These are phyloP conservation scores for Incurvaria masculella DNA, from an alignment of 2,888 invertebrate genomes.

Conservation along the genomic window DNA sequence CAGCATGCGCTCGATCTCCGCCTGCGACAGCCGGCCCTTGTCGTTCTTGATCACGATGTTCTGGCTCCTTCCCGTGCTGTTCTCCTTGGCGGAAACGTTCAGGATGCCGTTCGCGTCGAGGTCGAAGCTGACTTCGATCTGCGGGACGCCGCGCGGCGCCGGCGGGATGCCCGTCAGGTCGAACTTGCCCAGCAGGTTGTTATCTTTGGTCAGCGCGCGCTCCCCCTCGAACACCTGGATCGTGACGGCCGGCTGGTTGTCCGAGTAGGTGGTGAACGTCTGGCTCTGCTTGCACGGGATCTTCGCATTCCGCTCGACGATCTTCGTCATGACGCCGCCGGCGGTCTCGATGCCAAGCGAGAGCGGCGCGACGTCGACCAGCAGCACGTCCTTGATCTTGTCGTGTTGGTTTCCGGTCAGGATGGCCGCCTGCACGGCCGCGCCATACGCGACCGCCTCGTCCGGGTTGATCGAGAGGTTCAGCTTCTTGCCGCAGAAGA, in stretches of 20 bases:
- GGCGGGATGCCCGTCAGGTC: slow-evolving; percentile 67
- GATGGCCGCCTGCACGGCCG: slow-evolving; percentile 72
- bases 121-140: slow-evolving; percentile 71
- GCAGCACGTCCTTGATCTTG: slow-evolving; percentile 66
- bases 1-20: slow-evolving; percentile 79
- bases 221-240: slow-evolving; percentile 75
- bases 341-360: slow-evolving; percentile 77
- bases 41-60: slow-evolving; percentile 82
- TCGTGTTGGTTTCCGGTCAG: slow-evolving; percentile 71
- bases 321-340: slow-evolving; percentile 74
- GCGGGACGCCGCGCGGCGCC: slow-evolving; percentile 65
- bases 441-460: slow-evolving; percentile 78
- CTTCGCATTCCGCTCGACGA: slow-evolving; percentile 67
- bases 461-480: slow-evolving; percentile 77
- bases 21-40: slow-evolving; percentile 74
- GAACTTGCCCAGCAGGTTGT: slow-evolving; percentile 64
- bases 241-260: slow-evolving; percentile 75
- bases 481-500: slow-evolving; percentile 69
- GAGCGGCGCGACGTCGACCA: slow-evolving; percentile 59
- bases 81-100: slow-evolving; percentile 78
- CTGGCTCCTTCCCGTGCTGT: slow-evolving; percentile 63
- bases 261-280: slow-evolving; percentile 75
- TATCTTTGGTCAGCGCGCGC: slow-evolving; percentile 77
- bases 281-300: slow-evolving; percentile 71
- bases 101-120: slow-evolving; percentile 77